These are phyloP conservation scores for Enteromius unitaeniatus DNA, from an alignment of 2,797 vertebrate genomes.

Conservation along the genomic window DNA sequence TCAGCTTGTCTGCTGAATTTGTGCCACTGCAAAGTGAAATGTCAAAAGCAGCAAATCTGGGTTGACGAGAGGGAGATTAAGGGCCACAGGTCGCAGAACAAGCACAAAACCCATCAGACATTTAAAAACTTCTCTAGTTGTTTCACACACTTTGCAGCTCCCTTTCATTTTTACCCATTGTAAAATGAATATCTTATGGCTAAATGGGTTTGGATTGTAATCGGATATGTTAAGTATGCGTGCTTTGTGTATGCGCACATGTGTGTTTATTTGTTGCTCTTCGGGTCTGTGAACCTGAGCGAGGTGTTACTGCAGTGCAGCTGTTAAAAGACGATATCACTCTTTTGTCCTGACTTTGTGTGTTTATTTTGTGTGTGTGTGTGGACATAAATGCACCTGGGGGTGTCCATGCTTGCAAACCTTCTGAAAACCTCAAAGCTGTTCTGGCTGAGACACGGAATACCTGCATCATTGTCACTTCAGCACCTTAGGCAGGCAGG, in stretches of 20 bases:
- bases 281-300: conserved; percentile 5
- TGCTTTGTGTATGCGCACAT: conserved; percentile 23
- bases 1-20: conserved; percentile 50
- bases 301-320: conserved; percentile 57
- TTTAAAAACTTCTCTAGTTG: conserved; percentile 30
- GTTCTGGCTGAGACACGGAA: conserved; percentile 58
- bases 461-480: conserved; percentile 60
- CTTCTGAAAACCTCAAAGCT: conserved; percentile 69
- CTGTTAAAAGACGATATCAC: conserved; percentile 78
- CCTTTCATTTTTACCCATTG: conserved; percentile 9
- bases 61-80: conserved; percentile 44
- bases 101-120: conserved; percentile 32
- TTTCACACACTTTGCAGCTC: conserved; percentile 25
- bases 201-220: conserved; percentile 31
- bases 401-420: conserved; percentile 69
- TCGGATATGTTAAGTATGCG: conserved; percentile 14
- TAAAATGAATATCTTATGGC: conserved; percentile 27
- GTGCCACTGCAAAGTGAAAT: conserved; percentile 41
- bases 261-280: conserved; percentile 36
- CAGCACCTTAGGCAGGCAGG: conserved; percentile 54
- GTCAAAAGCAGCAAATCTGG: conserved; percentile 46
- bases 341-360: conserved; percentile 60
- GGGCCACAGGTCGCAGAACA: conserved; percentile 32
- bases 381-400: conserved; percentile 74
- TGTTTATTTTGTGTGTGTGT: conserved; percentile 67